A percentile compares a stretch with the other conserved stretches of the same genome.
Evolutionary conservation across 2,888 invertebrate species (phyloP).

Genomic region (Sycophila texana): DNA sequence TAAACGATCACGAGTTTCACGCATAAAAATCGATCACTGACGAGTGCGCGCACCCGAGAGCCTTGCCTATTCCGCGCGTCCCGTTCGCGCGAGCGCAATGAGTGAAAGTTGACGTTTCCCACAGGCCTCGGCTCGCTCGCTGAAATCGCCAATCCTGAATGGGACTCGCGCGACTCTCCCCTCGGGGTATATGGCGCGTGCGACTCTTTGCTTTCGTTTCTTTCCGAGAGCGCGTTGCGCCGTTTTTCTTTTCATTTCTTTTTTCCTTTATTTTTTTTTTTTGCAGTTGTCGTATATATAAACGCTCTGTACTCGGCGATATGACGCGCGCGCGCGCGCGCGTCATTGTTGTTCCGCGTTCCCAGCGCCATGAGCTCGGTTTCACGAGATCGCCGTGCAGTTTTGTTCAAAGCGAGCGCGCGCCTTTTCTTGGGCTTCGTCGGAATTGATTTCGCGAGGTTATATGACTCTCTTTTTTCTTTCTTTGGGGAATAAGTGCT

Average conservation of each 20-base stretch:
- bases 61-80: neutral
- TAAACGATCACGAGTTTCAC: neutral
- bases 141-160: too few species aligned
- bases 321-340: neutral
- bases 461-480: too few species aligned
- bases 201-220: too few species aligned
- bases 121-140: conserved; percentile 55
- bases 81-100: conserved; percentile 52
- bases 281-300: neutral
- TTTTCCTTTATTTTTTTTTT: neutral
- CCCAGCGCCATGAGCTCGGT: too few species aligned
- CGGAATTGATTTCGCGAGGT: too few species aligned
- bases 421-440: too few species aligned
- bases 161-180: neutral
- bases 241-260: too few species aligned
- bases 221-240: too few species aligned
- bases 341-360: too few species aligned
- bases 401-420: too few species aligned
- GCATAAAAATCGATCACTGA: neutral
- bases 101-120: conserved; percentile 74
- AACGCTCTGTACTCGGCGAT: neutral
- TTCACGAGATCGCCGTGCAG: too few species aligned
- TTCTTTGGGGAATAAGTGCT: too few species aligned
- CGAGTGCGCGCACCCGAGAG: neutral
- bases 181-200: neutral